Conservation (phyloP, 2,113 vertebrate species). For the Hassar affinis region DNA sequence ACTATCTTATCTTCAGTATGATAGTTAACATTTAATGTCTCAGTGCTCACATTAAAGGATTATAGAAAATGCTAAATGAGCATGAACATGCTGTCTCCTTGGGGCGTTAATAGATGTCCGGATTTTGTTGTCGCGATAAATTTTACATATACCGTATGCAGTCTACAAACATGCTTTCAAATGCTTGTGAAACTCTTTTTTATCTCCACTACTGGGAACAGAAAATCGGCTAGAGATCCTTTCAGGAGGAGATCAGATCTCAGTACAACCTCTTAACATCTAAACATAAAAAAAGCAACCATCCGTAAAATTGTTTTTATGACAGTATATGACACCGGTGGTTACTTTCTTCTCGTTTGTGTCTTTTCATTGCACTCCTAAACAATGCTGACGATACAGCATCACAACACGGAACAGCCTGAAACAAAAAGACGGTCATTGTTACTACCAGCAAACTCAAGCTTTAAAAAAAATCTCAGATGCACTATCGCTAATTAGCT, state of each 20-base stretch:
- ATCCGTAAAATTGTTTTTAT: not conserved
- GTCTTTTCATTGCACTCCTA: not conserved
- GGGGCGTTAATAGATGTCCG: not conserved
- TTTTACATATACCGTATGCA: not conserved
- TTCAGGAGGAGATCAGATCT: not conserved
- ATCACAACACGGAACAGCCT: not conserved
- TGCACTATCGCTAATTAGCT: constrained; percentile 3
- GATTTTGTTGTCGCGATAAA: not conserved
- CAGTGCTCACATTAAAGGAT: not conserved
- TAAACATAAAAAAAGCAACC: not conserved
- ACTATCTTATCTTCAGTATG: not conserved
- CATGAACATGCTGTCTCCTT: not conserved
- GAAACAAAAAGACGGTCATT: not conserved
- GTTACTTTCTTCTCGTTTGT: not conserved
- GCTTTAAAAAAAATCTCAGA: constrained; percentile 4
- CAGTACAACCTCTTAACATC: not conserved
- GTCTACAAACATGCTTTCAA: not conserved
- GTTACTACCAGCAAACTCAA: not conserved
- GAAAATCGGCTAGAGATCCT: not conserved
- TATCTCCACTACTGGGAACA: not conserved
- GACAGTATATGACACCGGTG: not conserved
- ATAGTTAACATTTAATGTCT: not conserved
- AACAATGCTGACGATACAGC: not conserved
- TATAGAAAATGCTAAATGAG: not conserved
- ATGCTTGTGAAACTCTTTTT: not conserved